A percentile compares a stretch with the other conserved stretches of the same genome.
These are phyloP conservation scores for Cynodonichthys magdalenae DNA, from an alignment of 2,797 vertebrate genomes.

Conservation along the genomic window DNA sequence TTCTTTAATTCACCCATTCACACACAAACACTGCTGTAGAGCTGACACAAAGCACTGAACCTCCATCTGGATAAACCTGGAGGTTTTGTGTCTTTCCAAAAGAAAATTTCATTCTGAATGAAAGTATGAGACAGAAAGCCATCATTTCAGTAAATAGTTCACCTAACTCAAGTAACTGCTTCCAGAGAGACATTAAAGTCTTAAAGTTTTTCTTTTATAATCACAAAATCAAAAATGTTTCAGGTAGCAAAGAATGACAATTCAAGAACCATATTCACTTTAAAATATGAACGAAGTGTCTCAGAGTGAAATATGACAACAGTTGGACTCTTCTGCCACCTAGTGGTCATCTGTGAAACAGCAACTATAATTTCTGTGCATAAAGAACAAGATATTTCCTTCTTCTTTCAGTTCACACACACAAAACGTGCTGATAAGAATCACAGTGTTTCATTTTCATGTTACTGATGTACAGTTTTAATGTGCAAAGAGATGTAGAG, in stretches of 20 bases:
- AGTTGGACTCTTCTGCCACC: slow-evolving; percentile 53
- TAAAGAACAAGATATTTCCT: not conserved
- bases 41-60: not conserved
- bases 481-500: too few species aligned
- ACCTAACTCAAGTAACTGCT: too few species aligned
- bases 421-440: too few species aligned
- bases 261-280: too few species aligned
- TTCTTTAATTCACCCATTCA: not conserved
- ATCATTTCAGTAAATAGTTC: too few species aligned
- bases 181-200: too few species aligned
- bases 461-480: too few species aligned
- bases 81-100: slow-evolving; percentile 2
- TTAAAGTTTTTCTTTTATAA: too few species aligned
- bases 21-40: not conserved
- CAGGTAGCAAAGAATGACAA: too few species aligned
- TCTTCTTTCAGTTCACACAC: too few species aligned
- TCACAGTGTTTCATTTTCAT: not conserved
- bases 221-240: too few species aligned
- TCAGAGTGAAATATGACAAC: not conserved
- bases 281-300: not conserved
- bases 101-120: not conserved
- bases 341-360: slow-evolving; percentile 41
- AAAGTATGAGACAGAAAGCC: too few species aligned
- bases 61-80: not conserved
- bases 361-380: not conserved